A percentile compares a stretch with the other conserved stretches of the same genome.
Conservation (phyloP, 92 coral and sea anemone species). For the Phymanthus crucifer region DNA sequence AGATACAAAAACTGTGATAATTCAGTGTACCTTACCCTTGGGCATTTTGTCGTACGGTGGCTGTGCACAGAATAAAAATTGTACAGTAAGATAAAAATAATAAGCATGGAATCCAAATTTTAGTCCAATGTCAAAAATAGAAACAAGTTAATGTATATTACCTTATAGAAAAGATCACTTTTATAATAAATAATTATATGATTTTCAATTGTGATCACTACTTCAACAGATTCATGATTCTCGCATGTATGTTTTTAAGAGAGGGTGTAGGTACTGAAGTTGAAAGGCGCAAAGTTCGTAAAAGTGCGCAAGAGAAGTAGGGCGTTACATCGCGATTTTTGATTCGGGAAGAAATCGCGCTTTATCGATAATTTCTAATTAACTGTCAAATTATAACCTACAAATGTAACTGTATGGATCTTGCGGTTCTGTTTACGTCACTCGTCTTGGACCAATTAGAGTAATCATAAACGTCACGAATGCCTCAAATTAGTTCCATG, state of each 20-base stretch:
- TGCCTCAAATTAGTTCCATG: not conserved
- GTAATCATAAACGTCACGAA: not conserved
- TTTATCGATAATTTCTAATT: no score
- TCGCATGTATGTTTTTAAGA: no score
- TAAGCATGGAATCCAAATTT: not conserved
- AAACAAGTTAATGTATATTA: not conserved
- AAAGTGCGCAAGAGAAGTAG: no score
- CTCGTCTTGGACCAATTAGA: not conserved
- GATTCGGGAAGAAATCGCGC: no score
- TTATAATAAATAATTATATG: not conserved
- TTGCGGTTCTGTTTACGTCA: not conserved
- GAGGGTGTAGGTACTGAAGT: no score
- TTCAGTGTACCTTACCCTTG: not conserved
- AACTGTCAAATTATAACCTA: no score
- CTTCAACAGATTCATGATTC: no score
- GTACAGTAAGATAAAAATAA: not conserved
- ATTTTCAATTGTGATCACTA: not conserved
- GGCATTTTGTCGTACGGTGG: no score
- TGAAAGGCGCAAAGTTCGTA: no score
- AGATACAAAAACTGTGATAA: constrained; percentile 5
- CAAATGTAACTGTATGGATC: no score
- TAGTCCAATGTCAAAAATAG: not conserved
- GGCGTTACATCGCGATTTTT: no score
- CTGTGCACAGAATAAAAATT: not conserved
- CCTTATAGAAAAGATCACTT: not conserved